A percentile compares a stretch with the other conserved stretches of the same genome.
Evolutionary conservation across 2,888 invertebrate species (phyloP).

Genomic region (Epirrhoe alternata): DNA sequence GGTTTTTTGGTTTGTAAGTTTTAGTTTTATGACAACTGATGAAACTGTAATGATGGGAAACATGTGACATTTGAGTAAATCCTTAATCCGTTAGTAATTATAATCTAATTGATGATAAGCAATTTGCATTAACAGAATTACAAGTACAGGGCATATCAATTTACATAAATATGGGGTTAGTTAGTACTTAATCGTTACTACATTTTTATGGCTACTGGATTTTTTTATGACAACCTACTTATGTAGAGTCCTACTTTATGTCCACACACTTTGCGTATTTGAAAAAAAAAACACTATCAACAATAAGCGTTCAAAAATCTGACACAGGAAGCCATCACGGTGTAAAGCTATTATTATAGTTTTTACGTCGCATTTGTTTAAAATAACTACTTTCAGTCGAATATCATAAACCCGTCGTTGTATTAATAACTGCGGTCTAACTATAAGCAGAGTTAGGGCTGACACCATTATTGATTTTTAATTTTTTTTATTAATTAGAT

Average conservation of each 20-base stretch:
- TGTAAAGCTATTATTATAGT: constrained; percentile 48
- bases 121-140: too few species aligned
- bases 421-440: constrained; percentile 63
- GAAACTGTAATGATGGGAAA: constrained; percentile 18
- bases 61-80: background rate
- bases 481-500: background rate
- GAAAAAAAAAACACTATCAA: too few species aligned
- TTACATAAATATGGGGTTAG: too few species aligned
- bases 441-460: constrained; percentile 44
- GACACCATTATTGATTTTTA: constrained; percentile 4
- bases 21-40: constrained; percentile 19
- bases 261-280: too few species aligned
- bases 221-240: too few species aligned
- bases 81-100: background rate
- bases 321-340: constrained; percentile 57
- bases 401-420: constrained; percentile 67
- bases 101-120: background rate
- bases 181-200: too few species aligned
- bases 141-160: too few species aligned
- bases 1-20: constrained; percentile 28
- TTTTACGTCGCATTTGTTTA: constrained; percentile 63
- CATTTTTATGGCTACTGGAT: too few species aligned
- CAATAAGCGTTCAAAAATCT: constrained; percentile 1
- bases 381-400: constrained; percentile 60
- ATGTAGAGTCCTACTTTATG: too few species aligned